phyloP scores from a whole-genome alignment of 2,888 invertebrate genomes.

The Nomada flava region DNA sequence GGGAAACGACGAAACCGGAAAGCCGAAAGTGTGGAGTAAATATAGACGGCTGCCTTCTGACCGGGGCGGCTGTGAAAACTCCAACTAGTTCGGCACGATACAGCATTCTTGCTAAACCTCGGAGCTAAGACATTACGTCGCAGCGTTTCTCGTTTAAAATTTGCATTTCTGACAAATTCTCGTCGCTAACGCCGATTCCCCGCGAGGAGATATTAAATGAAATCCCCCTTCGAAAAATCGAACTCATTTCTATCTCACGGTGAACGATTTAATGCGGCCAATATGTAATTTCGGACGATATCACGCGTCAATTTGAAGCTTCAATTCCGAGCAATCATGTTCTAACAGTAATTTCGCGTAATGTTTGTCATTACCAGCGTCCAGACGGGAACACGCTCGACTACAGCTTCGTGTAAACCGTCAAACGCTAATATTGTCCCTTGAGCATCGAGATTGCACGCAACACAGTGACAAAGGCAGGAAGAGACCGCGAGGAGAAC shows the following conservation, averaged over 20 bases:
- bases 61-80: slow-evolving; percentile 71
- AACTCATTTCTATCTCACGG: slow-evolving; percentile 17
- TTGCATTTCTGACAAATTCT: too few relatives aligned
- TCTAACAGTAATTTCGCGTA: slow-evolving; percentile 57
- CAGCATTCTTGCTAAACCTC: slow-evolving; percentile 10
- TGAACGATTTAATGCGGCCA: neutral
- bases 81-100: slow-evolving; percentile 42
- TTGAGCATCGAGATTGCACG: slow-evolving; percentile 46
- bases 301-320: slow-evolving; percentile 41
- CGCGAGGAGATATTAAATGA: too few relatives aligned
- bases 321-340: slow-evolving; percentile 53
- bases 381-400: slow-evolving; percentile 42
- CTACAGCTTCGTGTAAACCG: slow-evolving; percentile 55
- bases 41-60: slow-evolving; percentile 69
- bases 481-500: slow-evolving; percentile 1
- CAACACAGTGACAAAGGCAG: slow-evolving; percentile 3
- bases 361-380: slow-evolving; percentile 50
- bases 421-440: slow-evolving; percentile 55
- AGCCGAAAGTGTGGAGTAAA: slow-evolving; percentile 68
- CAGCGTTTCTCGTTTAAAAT: too few relatives aligned
- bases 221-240: too few relatives aligned
- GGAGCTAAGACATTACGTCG: neutral
- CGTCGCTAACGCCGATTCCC: too few relatives aligned
- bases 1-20: slow-evolving; percentile 72
- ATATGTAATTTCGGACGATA: slow-evolving; percentile 37